A percentile compares a stretch with the other conserved stretches of the same genome.
Evolutionary conservation across 1,140 invertebrate species (phyloP).

Genomic region (Solen grandis): DNA sequence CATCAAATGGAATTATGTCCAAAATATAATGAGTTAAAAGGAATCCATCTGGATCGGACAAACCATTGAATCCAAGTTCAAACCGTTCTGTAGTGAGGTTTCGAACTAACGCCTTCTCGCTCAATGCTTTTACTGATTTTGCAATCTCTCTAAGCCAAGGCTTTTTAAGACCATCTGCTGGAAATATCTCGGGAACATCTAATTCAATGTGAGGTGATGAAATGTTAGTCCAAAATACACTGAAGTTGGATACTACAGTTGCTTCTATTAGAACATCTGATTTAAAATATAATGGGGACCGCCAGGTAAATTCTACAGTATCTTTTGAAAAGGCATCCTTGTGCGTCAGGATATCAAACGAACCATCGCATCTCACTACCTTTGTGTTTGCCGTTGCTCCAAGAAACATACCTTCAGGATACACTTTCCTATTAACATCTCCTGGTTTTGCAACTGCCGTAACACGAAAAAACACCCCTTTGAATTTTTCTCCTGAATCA

Average conservation of each 20-base stretch:
- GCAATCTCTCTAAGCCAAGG: conserved; percentile 42
- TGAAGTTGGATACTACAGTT: conserved; percentile 36
- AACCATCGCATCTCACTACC: conserved; percentile 12
- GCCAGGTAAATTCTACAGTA: conserved; percentile 26
- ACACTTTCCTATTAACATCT: neutral
- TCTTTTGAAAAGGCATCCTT: conserved; percentile 37
- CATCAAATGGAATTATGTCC: conserved; percentile 35
- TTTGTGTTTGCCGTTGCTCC: conserved; percentile 11
- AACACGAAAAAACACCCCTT: conserved; percentile 22
- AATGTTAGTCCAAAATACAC: conserved; percentile 30
- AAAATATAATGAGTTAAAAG: conserved; percentile 32
- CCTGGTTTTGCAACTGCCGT: neutral
- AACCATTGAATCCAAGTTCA: conserved; percentile 25
- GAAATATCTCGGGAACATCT: neutral
- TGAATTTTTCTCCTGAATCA: conserved; percentile 7
- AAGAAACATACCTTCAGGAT: conserved; percentile 3
- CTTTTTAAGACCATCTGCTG: conserved; percentile 30
- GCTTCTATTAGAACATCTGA: conserved; percentile 16
- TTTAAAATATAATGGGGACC: conserved; percentile 10
- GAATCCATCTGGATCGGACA: conserved; percentile 17
- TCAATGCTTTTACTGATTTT: conserved; percentile 12
- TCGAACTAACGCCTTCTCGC: neutral
- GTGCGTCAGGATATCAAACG: conserved; percentile 24
- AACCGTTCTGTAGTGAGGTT: conserved; percentile 15
- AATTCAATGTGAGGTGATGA: conserved; percentile 9